These are phyloP conservation scores for Chaetorhynchus papuensis DNA, from an alignment of 2,113 vertebrate species.

Conservation along the genomic window DNA sequence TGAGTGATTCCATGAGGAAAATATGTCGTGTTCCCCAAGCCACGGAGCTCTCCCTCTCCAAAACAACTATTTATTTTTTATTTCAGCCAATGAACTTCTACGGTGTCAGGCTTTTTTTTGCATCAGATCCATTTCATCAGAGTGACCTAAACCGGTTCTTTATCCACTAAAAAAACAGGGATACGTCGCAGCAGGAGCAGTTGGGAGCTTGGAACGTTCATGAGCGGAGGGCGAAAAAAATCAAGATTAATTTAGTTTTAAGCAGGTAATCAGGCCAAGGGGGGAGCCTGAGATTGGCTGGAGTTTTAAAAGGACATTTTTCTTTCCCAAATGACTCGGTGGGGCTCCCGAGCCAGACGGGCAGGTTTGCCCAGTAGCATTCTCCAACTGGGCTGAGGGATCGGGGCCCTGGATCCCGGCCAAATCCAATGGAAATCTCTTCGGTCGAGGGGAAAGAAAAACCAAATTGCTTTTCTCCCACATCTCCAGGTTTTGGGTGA, in stretches of 20 bases:
- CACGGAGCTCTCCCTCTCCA: background rate
- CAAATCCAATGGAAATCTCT: slow-evolving; percentile 64
- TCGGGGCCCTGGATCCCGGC: slow-evolving; percentile 57
- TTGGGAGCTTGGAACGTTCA: background rate
- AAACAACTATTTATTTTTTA: slow-evolving; percentile 59
- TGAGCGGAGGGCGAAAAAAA: background rate
- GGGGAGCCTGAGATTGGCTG: background rate
- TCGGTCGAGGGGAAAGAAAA: background rate
- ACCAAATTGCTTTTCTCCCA: slow-evolving; percentile 23
- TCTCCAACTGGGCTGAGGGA: slow-evolving; percentile 69
- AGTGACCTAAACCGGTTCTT: background rate
- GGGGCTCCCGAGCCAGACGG: slow-evolving; percentile 61
- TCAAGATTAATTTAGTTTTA: slow-evolving; percentile 11
- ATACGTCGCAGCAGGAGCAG: background rate
- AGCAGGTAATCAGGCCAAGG: background rate
- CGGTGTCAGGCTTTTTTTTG: background rate
- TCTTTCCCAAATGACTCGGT: slow-evolving; percentile 33
- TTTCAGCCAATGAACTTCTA: slow-evolving; percentile 22
- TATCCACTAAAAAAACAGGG: background rate
- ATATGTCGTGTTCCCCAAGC: background rate
- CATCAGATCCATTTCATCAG: slow-evolving; percentile 31
- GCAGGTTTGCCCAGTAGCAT: slow-evolving; percentile 75
- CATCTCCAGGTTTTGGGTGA: background rate
- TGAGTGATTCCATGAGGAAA: slow-evolving; percentile 59
- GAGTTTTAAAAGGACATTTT: slow-evolving; percentile 35